Base-by-base conservation (phyloP, 2,888 invertebrate genomes). In the Tipula helvola region DNA sequence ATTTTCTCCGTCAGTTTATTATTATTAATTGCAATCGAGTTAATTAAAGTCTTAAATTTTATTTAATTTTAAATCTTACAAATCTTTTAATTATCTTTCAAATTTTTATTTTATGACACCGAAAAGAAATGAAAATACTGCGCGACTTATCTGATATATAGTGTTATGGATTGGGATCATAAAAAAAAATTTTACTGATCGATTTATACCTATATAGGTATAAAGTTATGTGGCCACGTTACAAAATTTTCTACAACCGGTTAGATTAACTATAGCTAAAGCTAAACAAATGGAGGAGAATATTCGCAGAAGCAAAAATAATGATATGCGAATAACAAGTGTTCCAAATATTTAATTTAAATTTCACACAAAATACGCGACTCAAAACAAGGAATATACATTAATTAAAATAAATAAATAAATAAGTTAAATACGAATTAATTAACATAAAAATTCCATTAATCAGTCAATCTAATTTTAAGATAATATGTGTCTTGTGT, bases 391-490 rank as follows among this genome's bases (percentile, higher is more conserved):
- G 52, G 16, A 57, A n/a, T n/a, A 57, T 57, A 57, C 52, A 16
- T 57, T 57, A 57, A 57, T 57, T 57, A 16, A 16, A 57, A 57
- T 16, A 57, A 57, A 57, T 57, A 57, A 57, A 57, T 57, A 57
- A 57, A 57, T 57, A 57, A 57, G 52, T 16, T 57, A 57, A 57
- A 57, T 57, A 57, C 16, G 16, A 57, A 57, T 57, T 57, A 83
- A 83, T 83, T 83, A 36, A 83, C 83, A 83, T 83, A 83, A 83
- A 83, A 83, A 12, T 83, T 36, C 83, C 83, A 83, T 83, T 83
- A 83, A 83, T 83, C 83, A 83, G 83, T 83, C 83, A 83, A 83
- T 83, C 83, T 83, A 36, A 83, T 83, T 83, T 83, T 13, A 57
- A 57, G 52, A 57, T 57, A 57, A 57, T 28, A 28, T 28, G 16